Conservation (phyloP, 1,140 invertebrate genomes). For the Saccostrea cuccullata region DNA sequence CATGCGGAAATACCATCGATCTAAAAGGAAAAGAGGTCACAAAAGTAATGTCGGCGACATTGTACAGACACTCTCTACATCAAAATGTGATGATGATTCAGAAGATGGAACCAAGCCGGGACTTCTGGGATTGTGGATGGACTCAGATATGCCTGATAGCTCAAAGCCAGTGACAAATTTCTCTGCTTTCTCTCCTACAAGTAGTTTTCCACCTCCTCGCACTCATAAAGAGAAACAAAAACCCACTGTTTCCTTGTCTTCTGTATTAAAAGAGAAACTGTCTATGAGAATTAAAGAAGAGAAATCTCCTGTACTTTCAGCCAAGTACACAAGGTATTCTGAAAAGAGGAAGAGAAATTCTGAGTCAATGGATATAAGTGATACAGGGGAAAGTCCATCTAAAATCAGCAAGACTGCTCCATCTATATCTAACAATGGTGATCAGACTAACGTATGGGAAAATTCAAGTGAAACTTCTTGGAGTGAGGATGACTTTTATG, state of each 20-base stretch:
- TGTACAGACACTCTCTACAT: background rate
- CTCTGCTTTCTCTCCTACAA: background rate
- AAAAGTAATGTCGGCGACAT: background rate
- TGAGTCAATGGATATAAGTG: background rate
- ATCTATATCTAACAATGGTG: background rate
- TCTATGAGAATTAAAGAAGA: background rate
- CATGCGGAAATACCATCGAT: background rate
- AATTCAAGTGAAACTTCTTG: slow-evolving; percentile 33
- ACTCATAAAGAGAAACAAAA: background rate
- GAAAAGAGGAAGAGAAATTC: background rate
- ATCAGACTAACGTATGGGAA: background rate
- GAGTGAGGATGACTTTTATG: slow-evolving; percentile 56
- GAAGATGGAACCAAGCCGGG: background rate
- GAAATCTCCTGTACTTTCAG: background rate
- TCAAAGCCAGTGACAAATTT: background rate
- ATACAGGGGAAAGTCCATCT: background rate
- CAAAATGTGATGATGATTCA: background rate
- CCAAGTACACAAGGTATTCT: background rate
- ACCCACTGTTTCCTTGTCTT: background rate
- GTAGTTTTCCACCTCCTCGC: background rate
- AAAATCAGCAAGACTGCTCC: background rate
- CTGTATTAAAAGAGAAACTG: background rate
- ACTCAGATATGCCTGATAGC: background rate
- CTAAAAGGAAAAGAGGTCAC: background rate
- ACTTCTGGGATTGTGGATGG: slow-evolving; percentile 6